Base-by-base conservation (phyloP, 2,113 vertebrate species). In the Lucifuga dentata region DNA sequence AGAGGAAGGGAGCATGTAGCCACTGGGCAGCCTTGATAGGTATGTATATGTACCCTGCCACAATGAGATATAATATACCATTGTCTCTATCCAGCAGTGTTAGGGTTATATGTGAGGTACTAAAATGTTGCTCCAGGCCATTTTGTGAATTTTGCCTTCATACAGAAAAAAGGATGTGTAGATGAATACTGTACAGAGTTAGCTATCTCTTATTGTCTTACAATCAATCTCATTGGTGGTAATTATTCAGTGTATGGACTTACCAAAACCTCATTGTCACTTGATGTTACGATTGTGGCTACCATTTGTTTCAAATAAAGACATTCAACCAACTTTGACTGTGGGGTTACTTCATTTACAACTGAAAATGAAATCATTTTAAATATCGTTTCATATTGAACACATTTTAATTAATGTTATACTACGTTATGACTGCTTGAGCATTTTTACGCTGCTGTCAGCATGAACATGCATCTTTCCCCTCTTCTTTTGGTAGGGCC, bases 231-330 rank as follows among this genome's bases (percentile, higher is more conserved):
- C 21, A 3, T 49, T 29, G 26, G 20, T 57, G n/a, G 16, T 67
- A 40, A 44, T 65, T 51, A 39, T 56, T 8, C 9, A 11, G 26
- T 74, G 48, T 21, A 50, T 53, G 50, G 11, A 33, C 46, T 24
- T 63, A 51, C 13, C 9, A 38, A 1, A 15, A 53, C 39, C 10
- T 32, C 17, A 10, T 58, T 79, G 48, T 59, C 11, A 53, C 2
- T 2, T 40, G 58, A 44, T 81, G 26, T 38, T n/a, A 1, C 5
- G 35, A 51, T 36, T 50, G 19, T 32, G 10, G n/a, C 40, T 69
- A 41, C 11, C 24, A 44, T 67, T 46, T 72, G 9, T 67, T 48
- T 29, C 55, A 64, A 90, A 90, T 90, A 90, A 90, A 90, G 33
- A 76, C 8, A 40, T 24, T 73, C 17, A 82, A 78, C 20, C 35